Conservation (phyloP, 2,888 invertebrate genomes). For the Sycophila texana region DNA sequence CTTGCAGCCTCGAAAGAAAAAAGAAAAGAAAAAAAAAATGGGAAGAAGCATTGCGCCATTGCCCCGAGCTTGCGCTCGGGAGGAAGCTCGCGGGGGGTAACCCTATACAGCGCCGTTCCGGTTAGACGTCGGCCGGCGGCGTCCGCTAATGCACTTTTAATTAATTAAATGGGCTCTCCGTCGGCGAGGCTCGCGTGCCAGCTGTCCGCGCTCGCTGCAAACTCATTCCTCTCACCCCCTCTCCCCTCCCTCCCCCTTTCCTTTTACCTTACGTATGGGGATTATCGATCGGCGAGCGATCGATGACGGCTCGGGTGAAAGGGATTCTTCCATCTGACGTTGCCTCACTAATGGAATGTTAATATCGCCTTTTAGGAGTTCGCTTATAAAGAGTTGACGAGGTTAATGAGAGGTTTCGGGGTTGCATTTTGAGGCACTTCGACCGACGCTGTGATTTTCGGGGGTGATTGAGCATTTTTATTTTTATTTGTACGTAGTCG, state of each 20-base stretch:
- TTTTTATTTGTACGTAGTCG: not conserved
- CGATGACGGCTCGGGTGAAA: conserved; percentile 45
- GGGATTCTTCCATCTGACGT: conserved; percentile 54
- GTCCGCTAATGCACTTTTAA: conserved; percentile 75
- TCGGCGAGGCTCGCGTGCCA: conserved; percentile 72
- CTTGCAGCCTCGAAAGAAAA: not conserved
- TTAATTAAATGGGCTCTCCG: conserved; percentile 74
- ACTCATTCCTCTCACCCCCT: conserved; percentile 66
- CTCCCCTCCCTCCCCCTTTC: not conserved
- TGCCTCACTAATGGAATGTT: conserved; percentile 53
- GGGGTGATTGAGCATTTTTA: not conserved
- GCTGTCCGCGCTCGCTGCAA: conserved; percentile 70
- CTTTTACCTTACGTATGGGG: not conserved
- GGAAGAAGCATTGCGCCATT: not conserved
- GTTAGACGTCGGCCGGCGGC: not conserved
- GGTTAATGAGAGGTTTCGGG: not conserved
- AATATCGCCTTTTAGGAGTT: conserved; percentile 39
- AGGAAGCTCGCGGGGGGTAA: conserved; percentile 22
- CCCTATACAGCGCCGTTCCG: conserved; percentile 29
- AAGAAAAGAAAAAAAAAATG: not conserved
- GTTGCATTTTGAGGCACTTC: too few species aligned
- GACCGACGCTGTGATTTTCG: too few species aligned
- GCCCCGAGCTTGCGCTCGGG: not conserved
- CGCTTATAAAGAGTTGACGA: not conserved
- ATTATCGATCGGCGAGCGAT: conserved; percentile 42